Evolutionary conservation across 2,888 invertebrate species (phyloP), one percentile per base, ranked within the genome.

Genomic region (Platycheirus albimanus): DNA sequence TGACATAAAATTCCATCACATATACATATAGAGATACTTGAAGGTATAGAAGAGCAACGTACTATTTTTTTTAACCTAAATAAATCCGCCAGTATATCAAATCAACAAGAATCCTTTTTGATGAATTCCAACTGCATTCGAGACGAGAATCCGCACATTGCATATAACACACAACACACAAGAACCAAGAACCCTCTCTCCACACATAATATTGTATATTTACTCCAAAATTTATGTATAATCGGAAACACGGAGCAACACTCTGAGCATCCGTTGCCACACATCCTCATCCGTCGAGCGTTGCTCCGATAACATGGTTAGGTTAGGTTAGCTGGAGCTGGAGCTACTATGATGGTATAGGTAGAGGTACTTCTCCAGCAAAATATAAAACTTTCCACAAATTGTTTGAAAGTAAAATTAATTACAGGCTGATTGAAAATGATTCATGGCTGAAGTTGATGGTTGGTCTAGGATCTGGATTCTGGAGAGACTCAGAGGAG

Each of bases 371-470:
- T 24, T 24, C 15, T 41, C 2, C 41, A 20, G 56, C 10, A 58
- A 41, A 58, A 66, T 76, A 71, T 71, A 81, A 76, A 78, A 77
- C 61, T 78, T 78, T 78, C 56, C 61, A 61, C 67, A 83, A 81
- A 63, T 83, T 72, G 63, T 78, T 83, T 83, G 49, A 77, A 83
- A 83, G 72, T 83, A 77, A 83, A 83, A 83, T 83, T 83, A 83
- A 83, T 77, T 83, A 83, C 72, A 67, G 67, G 63, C 81, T 77
- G 72, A 83, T 83, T 78, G 71, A 72, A 72, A 83, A 72, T 83
- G 81, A 78, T 83, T 78, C 81, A 78, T 71, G 52, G 56, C 45
- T 67, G 78, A 41, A 56, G 67, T 67, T 83, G 77, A 78, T 63
- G 66, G 63, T 47, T 72, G 61, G 49, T n/a, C 30, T 41, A 54